Evolutionary conservation across 2,888 invertebrate genomes (phyloP).

Genomic region (Machimus rusticus): DNA sequence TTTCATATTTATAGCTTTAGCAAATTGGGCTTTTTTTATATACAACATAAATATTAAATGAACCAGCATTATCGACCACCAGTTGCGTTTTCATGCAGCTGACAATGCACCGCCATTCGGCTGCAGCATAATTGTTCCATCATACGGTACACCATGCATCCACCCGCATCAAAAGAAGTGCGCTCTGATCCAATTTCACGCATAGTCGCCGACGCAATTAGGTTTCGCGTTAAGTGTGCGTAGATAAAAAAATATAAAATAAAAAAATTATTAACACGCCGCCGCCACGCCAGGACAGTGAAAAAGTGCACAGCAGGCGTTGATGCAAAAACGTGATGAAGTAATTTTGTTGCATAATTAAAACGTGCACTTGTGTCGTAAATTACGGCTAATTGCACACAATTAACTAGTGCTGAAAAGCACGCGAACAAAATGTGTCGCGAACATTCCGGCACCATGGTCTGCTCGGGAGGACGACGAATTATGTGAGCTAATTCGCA

Average conservation of each 20-base stretch:
- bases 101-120: background rate
- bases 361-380: slow-evolving; percentile 13
- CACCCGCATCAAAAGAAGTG: background rate
- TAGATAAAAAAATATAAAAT: background rate
- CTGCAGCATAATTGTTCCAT: background rate
- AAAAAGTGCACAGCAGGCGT: background rate
- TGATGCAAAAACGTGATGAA: slow-evolving; percentile 16
- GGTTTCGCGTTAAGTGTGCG: background rate
- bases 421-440: background rate
- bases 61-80: background rate
- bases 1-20: no score
- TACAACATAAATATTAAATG: background rate
- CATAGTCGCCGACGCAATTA: slow-evolving; percentile 32
- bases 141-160: background rate
- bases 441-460: background rate
- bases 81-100: background rate
- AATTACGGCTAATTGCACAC: slow-evolving; percentile 24
- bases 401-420: slow-evolving; percentile 17
- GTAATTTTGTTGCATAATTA: slow-evolving; percentile 27
- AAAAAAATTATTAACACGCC: background rate
- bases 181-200: slow-evolving; percentile 11
- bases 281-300: background rate
- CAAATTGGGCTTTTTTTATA: background rate
- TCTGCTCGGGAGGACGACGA: background rate
- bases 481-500: background rate